Evolutionary conservation across 2,888 invertebrate species (phyloP), one percentile per base, ranked within the genome.

Genomic region (Muscina levida): DNA sequence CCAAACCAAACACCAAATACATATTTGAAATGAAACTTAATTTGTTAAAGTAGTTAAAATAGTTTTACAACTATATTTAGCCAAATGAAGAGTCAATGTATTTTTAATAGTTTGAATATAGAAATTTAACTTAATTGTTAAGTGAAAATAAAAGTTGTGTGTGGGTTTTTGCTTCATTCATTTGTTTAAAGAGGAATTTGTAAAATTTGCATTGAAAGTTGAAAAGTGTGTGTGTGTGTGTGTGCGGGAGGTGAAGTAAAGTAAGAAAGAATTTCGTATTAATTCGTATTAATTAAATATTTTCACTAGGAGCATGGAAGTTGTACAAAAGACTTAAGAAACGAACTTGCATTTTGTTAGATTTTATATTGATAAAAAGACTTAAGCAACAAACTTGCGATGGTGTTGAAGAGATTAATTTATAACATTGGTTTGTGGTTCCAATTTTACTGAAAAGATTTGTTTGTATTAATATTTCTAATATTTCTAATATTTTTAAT

Each of bases 41-140:
- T 79, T 79, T 65, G 79, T 76, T 76, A 72, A 68, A 76, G 62
- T 57, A 24, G 68, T 72, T 76, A 65, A 79, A 72, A 31, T 68
- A 42, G 48, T 53, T 76, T 79, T 79, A 79, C 76, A 79, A 72
- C 79, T 79, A 72, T 72, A 79, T 79, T 76, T 72, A 56, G 67
- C 39, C n/a, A 19, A 37, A 37, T 22, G 39, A 39, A 13, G 6
- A 22, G 42, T 62, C 53, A 53, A 11, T 24, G 6, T 22, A 22
- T 22, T 24, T 53, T 53, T 1, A 53, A 53, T 53, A 44, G 10
- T 8, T 44, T 22, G 53, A 53, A 53, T 53, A 53, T 24, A 13
- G 10, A 53, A 53, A 24, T 53, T 53, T 53, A 22, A 53, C 53
- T 53, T 53, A 5, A 53, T 1, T 1, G 8, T 22, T 22, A 19